phyloP scores from a whole-genome alignment of 2,113 vertebrate species.

The Pithys albifrons region DNA sequence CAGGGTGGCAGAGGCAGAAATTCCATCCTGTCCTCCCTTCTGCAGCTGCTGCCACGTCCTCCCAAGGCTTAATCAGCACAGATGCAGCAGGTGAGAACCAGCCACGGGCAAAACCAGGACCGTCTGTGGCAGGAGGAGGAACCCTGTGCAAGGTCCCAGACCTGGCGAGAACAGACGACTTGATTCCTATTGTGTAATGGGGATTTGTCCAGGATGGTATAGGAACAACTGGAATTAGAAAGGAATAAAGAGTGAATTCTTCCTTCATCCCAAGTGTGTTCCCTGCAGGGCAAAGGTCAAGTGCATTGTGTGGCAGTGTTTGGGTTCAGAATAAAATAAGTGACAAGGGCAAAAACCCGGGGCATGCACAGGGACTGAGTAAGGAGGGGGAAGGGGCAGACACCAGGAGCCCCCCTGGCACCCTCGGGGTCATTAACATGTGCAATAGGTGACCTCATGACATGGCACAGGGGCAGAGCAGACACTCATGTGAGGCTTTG shows the following conservation, averaged over 20 bases:
- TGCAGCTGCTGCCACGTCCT: rapidly evolving
- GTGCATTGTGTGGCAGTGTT: slow-evolving; percentile 46
- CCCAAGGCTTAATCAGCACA: not conserved
- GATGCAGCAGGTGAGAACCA: not conserved
- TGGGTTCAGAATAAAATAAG: slow-evolving; percentile 61
- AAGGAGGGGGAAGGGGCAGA: not conserved
- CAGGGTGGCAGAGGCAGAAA: not conserved
- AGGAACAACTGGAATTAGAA: slow-evolving; percentile 43
- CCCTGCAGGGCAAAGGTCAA: slow-evolving; percentile 49
- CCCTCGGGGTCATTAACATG: slow-evolving; percentile 50
- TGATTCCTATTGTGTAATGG: not conserved
- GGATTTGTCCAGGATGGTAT: not conserved
- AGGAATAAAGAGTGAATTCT: slow-evolving; percentile 62
- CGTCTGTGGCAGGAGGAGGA: not conserved
- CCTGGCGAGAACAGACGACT: not conserved
- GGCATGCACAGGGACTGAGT: slow-evolving; percentile 27
- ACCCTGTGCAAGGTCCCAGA: not conserved
- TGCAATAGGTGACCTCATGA: slow-evolving; percentile 41
- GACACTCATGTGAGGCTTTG: not conserved
- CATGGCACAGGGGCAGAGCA: not conserved
- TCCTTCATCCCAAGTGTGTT: slow-evolving; percentile 17
- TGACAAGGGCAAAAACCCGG: slow-evolving; percentile 23
- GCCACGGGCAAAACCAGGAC: not conserved
- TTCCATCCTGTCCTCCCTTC: not conserved
- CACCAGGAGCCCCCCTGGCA: not conserved